These are phyloP conservation scores for Hydropotes inermis DNA, from an alignment of 2,113 vertebrate species.

Conservation along the genomic window DNA sequence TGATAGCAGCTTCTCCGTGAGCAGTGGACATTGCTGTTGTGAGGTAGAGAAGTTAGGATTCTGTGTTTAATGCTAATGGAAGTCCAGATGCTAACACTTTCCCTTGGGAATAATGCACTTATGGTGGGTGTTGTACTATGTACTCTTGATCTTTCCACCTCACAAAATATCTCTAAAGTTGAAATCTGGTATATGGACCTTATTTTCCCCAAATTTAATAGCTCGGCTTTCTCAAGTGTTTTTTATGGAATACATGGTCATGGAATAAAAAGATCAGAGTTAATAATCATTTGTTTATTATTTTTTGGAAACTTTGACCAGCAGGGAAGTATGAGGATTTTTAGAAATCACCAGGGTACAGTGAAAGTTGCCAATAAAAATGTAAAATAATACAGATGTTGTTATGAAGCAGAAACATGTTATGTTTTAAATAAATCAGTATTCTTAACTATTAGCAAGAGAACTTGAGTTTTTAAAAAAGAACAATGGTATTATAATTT, in stretches of 20 bases:
- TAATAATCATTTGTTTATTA: conserved; percentile 82
- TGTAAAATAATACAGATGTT: conserved; percentile 85
- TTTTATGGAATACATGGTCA: conserved; percentile 45
- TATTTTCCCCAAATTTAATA: conserved; percentile 44
- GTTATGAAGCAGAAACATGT: conserved; percentile 83
- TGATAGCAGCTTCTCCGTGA: neutral
- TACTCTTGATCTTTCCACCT: conserved; percentile 3
- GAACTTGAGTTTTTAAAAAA: conserved; percentile 71
- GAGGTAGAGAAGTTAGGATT: neutral
- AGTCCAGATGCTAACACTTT: conserved; percentile 12
- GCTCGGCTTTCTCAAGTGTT: conserved; percentile 47
- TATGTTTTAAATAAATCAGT: conserved; percentile 79
- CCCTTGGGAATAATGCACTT: neutral
- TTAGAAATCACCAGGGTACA: conserved; percentile 78
- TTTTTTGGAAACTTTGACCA: conserved; percentile 82
- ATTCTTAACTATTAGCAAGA: conserved; percentile 79
- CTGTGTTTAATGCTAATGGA: neutral
- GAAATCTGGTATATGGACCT: conserved; percentile 4
- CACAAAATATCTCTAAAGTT: conserved; percentile 24
- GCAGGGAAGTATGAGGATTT: conserved; percentile 79
- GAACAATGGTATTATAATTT: conserved; percentile 64
- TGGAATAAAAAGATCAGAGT: conserved; percentile 76
- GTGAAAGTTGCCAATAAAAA: conserved; percentile 84
- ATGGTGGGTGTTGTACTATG: conserved; percentile 7
- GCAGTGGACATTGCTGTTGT: neutral